Percentiles rank a stretch among this genome's conserved stretches.
Conservation (phyloP, 1,140 invertebrate species). For the Eurosta solidaginis region DNA sequence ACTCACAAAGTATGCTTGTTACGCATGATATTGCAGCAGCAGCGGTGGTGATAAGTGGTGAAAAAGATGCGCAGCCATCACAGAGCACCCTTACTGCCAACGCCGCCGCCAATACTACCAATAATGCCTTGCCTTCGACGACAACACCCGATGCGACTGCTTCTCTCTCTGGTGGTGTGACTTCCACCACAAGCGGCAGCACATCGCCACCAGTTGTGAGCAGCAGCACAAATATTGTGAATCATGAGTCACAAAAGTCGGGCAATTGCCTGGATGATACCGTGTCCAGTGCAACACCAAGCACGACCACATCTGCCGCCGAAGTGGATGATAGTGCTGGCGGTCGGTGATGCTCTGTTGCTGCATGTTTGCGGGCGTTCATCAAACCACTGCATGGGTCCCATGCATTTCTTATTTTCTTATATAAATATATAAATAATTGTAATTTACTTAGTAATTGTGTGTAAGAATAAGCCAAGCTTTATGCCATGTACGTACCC, state of each 20-base stretch:
- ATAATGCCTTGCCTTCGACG: neutral
- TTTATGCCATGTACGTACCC: conserved; percentile 20
- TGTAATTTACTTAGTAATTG: neutral
- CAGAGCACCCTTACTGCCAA: neutral
- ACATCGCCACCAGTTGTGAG: conserved; percentile 54
- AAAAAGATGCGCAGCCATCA: neutral
- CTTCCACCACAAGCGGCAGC: conserved; percentile 54
- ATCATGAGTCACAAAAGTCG: conserved; percentile 10
- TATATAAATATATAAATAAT: neutral
- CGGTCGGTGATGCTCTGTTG: conserved; percentile 5
- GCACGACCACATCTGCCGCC: neutral
- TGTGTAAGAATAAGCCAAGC: conserved; percentile 8
- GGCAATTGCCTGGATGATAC: conserved; percentile 26
- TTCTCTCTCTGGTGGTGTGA: conserved; percentile 44
- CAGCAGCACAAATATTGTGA: conserved; percentile 49
- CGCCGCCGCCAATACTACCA: neutral
- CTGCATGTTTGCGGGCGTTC: neutral
- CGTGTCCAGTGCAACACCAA: conserved; percentile 35
- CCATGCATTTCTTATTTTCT: neutral
- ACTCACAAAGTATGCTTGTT: neutral
- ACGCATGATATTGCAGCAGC: neutral
- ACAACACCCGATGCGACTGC: conserved; percentile 45
- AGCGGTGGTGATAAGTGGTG: neutral
- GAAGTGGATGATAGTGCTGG: conserved; percentile 26
- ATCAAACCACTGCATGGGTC: neutral